Evolutionary conservation across 2,888 invertebrate species (phyloP).

Genomic region (Ormyrus rosae): DNA sequence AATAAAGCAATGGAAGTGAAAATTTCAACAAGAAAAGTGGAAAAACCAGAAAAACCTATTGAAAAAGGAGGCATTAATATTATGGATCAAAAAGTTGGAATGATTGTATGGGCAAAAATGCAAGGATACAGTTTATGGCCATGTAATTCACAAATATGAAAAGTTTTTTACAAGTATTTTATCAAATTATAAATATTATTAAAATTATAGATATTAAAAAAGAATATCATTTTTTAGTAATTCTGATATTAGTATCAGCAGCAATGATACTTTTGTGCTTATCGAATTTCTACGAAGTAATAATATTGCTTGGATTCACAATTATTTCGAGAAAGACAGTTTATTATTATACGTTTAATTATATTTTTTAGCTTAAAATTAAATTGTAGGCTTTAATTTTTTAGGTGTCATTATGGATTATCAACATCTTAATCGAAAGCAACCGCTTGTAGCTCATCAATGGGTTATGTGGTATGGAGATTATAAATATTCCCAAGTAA

Average conservation of each 20-base stretch:
- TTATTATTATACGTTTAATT: too few relatives aligned
- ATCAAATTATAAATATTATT: slow-evolving; percentile 3
- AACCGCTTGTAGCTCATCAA: slow-evolving; percentile 69
- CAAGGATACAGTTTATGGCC: slow-evolving; percentile 71
- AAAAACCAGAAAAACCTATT: slow-evolving; percentile 47
- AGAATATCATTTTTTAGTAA: not conserved
- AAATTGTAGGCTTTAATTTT: not conserved
- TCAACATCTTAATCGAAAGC: slow-evolving; percentile 68
- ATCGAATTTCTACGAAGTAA: too few relatives aligned
- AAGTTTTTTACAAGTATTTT: not conserved
- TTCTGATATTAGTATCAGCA: too few relatives aligned
- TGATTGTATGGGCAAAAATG: slow-evolving; percentile 71
- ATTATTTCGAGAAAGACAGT: too few relatives aligned
- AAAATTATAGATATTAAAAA: not conserved
- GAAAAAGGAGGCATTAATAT: slow-evolving; percentile 63
- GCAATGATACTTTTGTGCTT: too few relatives aligned
- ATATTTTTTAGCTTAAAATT: not conserved
- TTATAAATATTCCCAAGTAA: slow-evolving; percentile 69
- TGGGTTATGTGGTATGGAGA: slow-evolving; percentile 74
- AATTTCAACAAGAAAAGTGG: slow-evolving; percentile 27
- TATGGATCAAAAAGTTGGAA: slow-evolving; percentile 67
- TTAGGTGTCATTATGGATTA: slow-evolving; percentile 70
- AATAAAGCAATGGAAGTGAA: slow-evolving; percentile 35
- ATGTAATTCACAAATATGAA: slow-evolving; percentile 59
- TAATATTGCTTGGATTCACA: too few relatives aligned